Evolutionary conservation across 2,113 vertebrate genomes (phyloP).

Genomic region (Hyaena hyaena): DNA sequence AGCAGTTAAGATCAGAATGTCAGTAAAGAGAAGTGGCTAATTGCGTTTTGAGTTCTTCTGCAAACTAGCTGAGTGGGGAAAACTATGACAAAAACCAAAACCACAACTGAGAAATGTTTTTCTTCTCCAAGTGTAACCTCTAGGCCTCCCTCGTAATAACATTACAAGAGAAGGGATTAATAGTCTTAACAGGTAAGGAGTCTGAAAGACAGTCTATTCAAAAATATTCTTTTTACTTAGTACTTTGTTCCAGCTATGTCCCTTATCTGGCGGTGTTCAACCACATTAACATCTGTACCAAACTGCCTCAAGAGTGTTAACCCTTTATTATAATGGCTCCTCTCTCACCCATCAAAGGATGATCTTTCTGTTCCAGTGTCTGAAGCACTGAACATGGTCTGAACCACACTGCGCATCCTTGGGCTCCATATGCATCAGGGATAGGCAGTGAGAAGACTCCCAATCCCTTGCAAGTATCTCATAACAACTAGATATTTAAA

Average conservation of each 20-base stretch:
- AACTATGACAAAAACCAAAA: constrained; percentile 26
- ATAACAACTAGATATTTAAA: not conserved
- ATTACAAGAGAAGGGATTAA: not conserved
- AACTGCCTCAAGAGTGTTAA: not conserved
- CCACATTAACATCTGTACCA: not conserved
- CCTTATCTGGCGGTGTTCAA: not conserved
- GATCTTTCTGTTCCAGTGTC: not conserved
- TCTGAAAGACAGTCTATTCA: not conserved
- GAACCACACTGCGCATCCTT: not conserved
- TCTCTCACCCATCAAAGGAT: not conserved
- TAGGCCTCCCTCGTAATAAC: not conserved
- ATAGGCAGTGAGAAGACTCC: not conserved
- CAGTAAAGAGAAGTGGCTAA: not conserved
- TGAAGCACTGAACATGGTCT: too few species aligned
- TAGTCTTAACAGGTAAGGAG: constrained; percentile 7
- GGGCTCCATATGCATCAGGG: not conserved
- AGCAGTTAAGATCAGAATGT: not conserved
- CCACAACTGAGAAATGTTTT: constrained; percentile 9
- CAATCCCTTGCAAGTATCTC: not conserved
- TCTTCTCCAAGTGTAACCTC: not conserved
- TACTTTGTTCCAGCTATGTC: not conserved
- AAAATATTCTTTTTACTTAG: not conserved
- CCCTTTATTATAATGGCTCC: not conserved
- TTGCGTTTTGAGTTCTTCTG: constrained; percentile 34
- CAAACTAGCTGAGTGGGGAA: not conserved